Base-by-base conservation (phyloP, 2,113 vertebrate species). In the Tychaedon coryphoeus region DNA sequence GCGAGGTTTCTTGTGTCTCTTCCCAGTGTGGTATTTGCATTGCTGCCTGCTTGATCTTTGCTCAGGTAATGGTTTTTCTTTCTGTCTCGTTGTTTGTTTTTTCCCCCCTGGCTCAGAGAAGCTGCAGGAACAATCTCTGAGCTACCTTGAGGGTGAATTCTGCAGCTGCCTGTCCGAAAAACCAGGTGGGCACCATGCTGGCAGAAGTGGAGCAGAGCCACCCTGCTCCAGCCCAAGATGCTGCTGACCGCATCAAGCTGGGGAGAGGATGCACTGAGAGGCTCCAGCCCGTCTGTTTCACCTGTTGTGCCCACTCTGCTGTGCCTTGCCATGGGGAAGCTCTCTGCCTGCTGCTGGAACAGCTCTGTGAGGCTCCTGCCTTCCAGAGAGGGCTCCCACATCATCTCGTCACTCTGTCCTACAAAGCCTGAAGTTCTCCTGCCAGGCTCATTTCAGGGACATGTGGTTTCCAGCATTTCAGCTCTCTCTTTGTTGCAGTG, bases 401-500 rank as follows among this genome's bases (percentile, higher is more conserved):
- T 15, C 50, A 34, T 14, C 70, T 4, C 19, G 19, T 19, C 70
- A 57, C 34, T 64, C 18, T 42, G 42, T 57, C 42, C 34, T 40
- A 29, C 34, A 85, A 57, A 29, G 50, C 34, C 19, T 19, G 29
- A 65, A 48, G 31, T 19, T 38, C 5, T 47, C 50, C 24, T 48
- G 50, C 16, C 0, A 0, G 34, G 58, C 34, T 47, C 12, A 48
- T 19, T 48, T 48, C 0, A 1, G 42, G 19, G 56, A 65, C 0
- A 0, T 15, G 34, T 4, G 19, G 8, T n/a, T 56, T 48, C 34
- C 19, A 48, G 15, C 24, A 74, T 48, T 65, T 40, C 2, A 1
- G 12, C 8, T n/a, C 50, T 74, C 33, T 71, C n/a, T 84, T 45
- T 40, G 24, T 5, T 57, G 29, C 24, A 65, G 34, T 7, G 16